phyloP scores from a whole-genome alignment of 2,888 invertebrate species.

The Chalcis sispes region DNA sequence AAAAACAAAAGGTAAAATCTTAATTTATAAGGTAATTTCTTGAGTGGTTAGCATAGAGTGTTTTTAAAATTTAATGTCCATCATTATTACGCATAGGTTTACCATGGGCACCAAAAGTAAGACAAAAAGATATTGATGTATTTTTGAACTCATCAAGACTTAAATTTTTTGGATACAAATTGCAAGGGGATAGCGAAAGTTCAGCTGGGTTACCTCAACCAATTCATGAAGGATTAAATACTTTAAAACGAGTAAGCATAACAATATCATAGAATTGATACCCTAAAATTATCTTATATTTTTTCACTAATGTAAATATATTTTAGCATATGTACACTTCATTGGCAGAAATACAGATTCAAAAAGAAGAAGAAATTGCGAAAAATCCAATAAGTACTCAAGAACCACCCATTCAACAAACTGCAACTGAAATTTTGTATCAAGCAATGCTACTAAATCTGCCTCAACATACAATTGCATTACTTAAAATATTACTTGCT shows the following conservation, averaged over 20 bases:
- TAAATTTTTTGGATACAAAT: slow-evolving; percentile 97
- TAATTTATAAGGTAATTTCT: neutral
- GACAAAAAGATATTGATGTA: slow-evolving; percentile 93
- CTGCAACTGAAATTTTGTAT: slow-evolving; percentile 92
- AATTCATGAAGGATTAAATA: slow-evolving; percentile 96
- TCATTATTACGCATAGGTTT: slow-evolving; percentile 78
- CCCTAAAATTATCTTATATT: neutral
- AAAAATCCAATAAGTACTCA: slow-evolving; percentile 92
- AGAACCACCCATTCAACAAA: slow-evolving; percentile 87
- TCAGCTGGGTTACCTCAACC: slow-evolving; percentile 97
- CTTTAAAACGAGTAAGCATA: slow-evolving; percentile 83
- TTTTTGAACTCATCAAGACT: slow-evolving; percentile 93
- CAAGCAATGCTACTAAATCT: slow-evolving; percentile 96
- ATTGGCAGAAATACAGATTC: slow-evolving; percentile 93
- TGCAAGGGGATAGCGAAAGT: slow-evolving; percentile 91
- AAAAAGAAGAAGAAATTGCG: slow-evolving; percentile 93
- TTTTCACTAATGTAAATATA: slow-evolving; percentile 4
- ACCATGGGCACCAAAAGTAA: slow-evolving; percentile 97
- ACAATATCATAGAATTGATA: slow-evolving; percentile 22
- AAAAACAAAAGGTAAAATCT: slow-evolving; percentile 71
- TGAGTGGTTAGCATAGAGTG: no score
- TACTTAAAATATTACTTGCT: slow-evolving; percentile 96
- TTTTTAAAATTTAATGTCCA: no score
- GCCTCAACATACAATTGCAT: slow-evolving; percentile 97
- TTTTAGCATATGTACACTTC: slow-evolving; percentile 94